Percentiles rank a stretch among this genome's conserved stretches.
These are phyloP conservation scores for Piaya cayana DNA, from an alignment of 2,113 vertebrate genomes.

Conservation along the genomic window DNA sequence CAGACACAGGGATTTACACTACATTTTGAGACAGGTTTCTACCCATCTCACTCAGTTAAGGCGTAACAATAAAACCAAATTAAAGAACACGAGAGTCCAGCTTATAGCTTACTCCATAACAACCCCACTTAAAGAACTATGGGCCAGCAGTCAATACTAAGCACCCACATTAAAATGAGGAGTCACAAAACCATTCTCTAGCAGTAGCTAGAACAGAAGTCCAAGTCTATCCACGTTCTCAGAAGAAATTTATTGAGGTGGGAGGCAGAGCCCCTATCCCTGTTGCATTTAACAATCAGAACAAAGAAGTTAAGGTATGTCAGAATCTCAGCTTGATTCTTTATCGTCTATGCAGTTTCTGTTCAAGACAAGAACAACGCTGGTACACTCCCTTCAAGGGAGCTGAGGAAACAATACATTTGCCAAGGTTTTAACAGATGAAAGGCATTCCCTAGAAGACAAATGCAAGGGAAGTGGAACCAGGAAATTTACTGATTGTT, in stretches of 20 bases:
- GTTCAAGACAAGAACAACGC: background rate
- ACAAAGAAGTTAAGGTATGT: background rate
- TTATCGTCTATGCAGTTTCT: background rate
- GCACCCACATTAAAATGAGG: background rate
- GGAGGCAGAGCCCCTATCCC: background rate
- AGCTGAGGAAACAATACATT: background rate
- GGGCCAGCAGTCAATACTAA: background rate
- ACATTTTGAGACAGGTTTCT: background rate
- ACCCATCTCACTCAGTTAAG: background rate
- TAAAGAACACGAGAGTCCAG: background rate
- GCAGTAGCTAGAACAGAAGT: background rate
- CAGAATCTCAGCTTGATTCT: background rate
- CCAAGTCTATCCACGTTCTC: background rate
- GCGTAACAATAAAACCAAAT: background rate
- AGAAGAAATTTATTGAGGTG: background rate
- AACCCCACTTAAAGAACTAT: background rate
- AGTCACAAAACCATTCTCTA: background rate
- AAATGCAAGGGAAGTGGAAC: constrained; percentile 20
- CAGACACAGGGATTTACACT: background rate
- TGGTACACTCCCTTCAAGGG: background rate
- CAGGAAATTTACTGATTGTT: background rate
- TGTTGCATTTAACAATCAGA: background rate
- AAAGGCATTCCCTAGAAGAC: background rate
- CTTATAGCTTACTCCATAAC: background rate
- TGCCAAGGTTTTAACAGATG: constrained; percentile 2